Percentiles rank a stretch among this genome's conserved stretches.
phyloP scores from a whole-genome alignment of 2,113 vertebrate genomes.

The Copsychus sechellarum region DNA sequence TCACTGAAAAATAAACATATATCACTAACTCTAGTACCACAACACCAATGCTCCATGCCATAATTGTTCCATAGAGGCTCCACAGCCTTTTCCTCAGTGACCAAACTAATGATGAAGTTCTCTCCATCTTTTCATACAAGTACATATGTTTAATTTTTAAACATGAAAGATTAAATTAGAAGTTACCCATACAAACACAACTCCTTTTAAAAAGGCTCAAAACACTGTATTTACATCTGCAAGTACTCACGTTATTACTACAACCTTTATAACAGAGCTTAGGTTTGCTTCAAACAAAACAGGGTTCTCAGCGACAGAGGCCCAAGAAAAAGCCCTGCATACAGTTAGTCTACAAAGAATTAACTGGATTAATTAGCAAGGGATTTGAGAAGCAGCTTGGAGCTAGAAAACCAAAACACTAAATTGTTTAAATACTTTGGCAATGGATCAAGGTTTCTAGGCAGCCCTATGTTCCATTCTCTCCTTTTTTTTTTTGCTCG shows the following conservation, averaged over 20 bases:
- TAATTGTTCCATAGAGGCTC: not conserved
- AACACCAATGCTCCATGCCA: not conserved
- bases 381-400: conserved; percentile 84
- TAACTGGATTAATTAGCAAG: conserved; percentile 88
- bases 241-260: conserved; percentile 69
- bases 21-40: not conserved
- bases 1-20: not conserved
- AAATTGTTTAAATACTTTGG: conserved; percentile 90
- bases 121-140: not conserved
- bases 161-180: conserved; percentile 53
- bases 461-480: conserved; percentile 79
- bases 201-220: conserved; percentile 35
- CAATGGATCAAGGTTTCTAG: conserved; percentile 86
- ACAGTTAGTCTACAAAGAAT: conserved; percentile 84
- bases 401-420: conserved; percentile 85
- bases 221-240: conserved; percentile 72
- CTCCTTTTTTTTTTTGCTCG: conserved; percentile 57
- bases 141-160: conserved; percentile 29
- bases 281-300: conserved; percentile 75
- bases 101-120: not conserved
- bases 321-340: conserved; percentile 77
- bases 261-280: conserved; percentile 67
- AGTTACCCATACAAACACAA: conserved; percentile 25
- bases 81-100: not conserved
- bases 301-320: conserved; percentile 64